phyloP scores from a whole-genome alignment of 2,888 invertebrate genomes.

The Cerceris ruficornis region DNA sequence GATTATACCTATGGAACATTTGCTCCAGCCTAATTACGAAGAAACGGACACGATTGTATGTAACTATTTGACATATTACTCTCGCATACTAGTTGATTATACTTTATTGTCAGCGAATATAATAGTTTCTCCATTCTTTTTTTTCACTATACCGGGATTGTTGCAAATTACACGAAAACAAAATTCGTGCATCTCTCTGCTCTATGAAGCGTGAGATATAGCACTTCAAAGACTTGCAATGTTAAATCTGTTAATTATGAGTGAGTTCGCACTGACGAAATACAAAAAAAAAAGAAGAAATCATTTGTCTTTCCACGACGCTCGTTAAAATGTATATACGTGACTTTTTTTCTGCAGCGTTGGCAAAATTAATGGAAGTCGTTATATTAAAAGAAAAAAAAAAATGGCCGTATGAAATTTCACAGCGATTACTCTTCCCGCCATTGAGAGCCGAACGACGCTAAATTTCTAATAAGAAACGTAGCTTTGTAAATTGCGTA shows the following conservation, averaged over 20 bases:
- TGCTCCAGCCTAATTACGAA: constrained; percentile 68
- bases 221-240: constrained; percentile 40
- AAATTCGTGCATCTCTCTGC: constrained; percentile 45
- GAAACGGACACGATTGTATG: constrained; percentile 62
- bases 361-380: constrained; percentile 25
- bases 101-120: constrained; percentile 53
- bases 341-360: constrained; percentile 16
- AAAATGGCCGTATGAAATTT: constrained; percentile 10
- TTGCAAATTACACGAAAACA: constrained; percentile 47
- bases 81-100: constrained; percentile 66
- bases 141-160: constrained; percentile 55
- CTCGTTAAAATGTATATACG: constrained; percentile 30
- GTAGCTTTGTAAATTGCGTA: constrained; percentile 64
- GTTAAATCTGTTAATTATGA: constrained; percentile 39
- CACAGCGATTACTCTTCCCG: constrained; percentile 36
- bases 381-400: constrained; percentile 1
- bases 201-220: constrained; percentile 30
- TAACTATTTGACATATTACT: constrained; percentile 66
- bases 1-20: constrained; percentile 64
- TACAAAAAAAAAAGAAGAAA: constrained; percentile 14
- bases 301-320: constrained; percentile 19
- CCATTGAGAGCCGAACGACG: constrained; percentile 62
- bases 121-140: constrained; percentile 43
- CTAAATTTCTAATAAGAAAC: constrained; percentile 43
- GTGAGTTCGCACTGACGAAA: constrained; percentile 68